Evolutionary conservation across 2,888 invertebrate species (phyloP), one percentile per base, ranked within the genome.

Genomic region (Pachydiplax longipennis): DNA sequence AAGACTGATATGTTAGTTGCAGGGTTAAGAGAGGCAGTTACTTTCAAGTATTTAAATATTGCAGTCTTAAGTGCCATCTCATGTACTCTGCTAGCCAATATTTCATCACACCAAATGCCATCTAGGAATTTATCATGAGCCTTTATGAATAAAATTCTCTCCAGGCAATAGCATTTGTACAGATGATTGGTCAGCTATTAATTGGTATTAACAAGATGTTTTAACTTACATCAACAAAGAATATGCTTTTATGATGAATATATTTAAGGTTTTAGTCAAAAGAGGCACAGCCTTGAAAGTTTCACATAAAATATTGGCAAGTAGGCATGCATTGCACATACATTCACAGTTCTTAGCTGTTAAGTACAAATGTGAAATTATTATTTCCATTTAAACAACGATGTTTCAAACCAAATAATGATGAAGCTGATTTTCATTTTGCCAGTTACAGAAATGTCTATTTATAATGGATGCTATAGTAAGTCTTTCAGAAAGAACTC

Each of bases 1-100:
- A 35, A 13, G 58, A 87, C 37, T 87, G 87, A 87, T 87, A 87
- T 87, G 87, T 87, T 61, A 22, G 37, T 87, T 35, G 61, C 87
- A 87, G 31, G 61, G 22, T 61, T 61, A 31, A 22, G 15, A 61
- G 58, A 61, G 58, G 31, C 83, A 83, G 48, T 13, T 31, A 83
- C 10, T 18, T 58, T 58, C 18, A 48, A 15, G 15, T 44, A 31
- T 40, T 53, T 53, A 48, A 22, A 18, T 18, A 12, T 58, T 53
- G 31, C 31, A 15, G 15, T 53, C 31, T 15, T 53, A 8, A 31
- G 18, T 58, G 48, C 40, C n/a, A 18, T 31, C 48, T 83, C 53
- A 83, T 53, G 3, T 4, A 58, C 15, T 40, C 15, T 83, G 83
- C 53, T 31, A 83, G 31, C 5, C 35, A 83, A 53, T 53, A 58